Evolutionary conservation across 1,140 invertebrate species (phyloP), one percentile per base, ranked within the genome.

Genomic region (Euborellia annulipes): DNA sequence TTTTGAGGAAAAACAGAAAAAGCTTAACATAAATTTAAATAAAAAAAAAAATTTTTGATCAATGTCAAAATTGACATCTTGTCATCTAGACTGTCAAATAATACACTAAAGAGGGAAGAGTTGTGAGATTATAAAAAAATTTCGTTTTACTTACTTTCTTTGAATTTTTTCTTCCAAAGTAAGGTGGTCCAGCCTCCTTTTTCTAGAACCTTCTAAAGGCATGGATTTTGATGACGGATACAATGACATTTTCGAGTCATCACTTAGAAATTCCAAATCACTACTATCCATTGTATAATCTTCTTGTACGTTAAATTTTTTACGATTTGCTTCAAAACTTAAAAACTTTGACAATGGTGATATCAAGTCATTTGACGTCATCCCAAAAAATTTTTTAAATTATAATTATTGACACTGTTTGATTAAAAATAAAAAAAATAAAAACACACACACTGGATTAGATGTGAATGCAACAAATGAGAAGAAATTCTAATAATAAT

Each of bases 131-230:
- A 45, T 41, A 41, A 34, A 14, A 50, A 17, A 23, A 23, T 36
- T 11, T 37, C 3, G 17, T 37, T 17, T 11, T 48, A 74, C 80
- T 70, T 68, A 85, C 82, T 86, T 86, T 59, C 83, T 68, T 58
- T 83, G 79, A 47, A 85, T 65, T 59, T 85, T 86, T 62, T 86
- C 82, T 58, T 86, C 83, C 76, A 78, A 83, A 20, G 79, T 73
- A 2, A 86, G 60, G 62, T 85, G 80, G 61, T 85, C 81, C 47
- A 86, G 62, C 16, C 80, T 68, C 30, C 82, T 66, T 58, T 85
- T 85, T 54, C 81, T 76, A 3, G 70, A 16, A 38, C 14, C 4
- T 16, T 20, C 36, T n/a, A 38, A 6, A 8, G 4, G 4, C 4
- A 16, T 38, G 4, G 36, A 20, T 6, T 20, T 38, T 17, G 4